Conservation (phyloP, 2,113 vertebrate genomes). For the Sterrhoptilus dennistouni region DNA sequence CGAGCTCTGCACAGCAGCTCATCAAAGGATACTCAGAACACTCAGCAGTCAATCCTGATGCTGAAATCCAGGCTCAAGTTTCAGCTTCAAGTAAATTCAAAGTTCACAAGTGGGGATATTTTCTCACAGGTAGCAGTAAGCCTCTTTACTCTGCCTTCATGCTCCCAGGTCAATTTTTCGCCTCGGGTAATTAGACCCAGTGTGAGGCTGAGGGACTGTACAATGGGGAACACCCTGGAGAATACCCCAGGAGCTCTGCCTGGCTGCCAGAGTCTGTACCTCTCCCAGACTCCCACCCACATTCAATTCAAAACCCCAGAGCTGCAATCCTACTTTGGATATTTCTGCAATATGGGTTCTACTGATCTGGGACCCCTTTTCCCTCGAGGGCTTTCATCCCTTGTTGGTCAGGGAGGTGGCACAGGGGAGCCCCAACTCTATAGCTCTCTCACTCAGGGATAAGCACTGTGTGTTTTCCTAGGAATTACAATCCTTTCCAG, state of each 20-base stretch:
- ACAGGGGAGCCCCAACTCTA: accelerated
- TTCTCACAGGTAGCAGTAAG: conserved; percentile 49
- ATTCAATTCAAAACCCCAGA: neutral
- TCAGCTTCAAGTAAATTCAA: conserved; percentile 47
- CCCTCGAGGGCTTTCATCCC: neutral
- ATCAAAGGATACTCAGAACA: conserved; percentile 36
- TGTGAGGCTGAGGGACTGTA: neutral
- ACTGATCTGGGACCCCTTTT: neutral
- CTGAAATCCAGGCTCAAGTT: conserved; percentile 39
- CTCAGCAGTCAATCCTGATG: conserved; percentile 14
- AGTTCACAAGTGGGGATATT: conserved; percentile 20
- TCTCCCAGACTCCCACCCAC: neutral
- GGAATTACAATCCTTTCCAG: neutral
- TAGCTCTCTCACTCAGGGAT: neutral
- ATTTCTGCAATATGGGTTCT: neutral
- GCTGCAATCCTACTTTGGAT: neutral
- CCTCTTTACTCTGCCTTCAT: conserved; percentile 6
- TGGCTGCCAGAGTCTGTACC: neutral
- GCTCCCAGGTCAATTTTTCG: neutral
- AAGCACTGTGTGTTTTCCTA: neutral
- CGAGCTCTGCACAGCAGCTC: neutral
- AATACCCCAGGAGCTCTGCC: neutral
- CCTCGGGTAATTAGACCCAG: neutral
- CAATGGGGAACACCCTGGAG: neutral
- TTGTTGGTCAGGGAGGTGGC: neutral